A percentile compares a stretch with the other conserved stretches of the same genome.
Evolutionary conservation across 2,888 invertebrate species (phyloP).

Genomic region (Seira sanloemensis): DNA sequence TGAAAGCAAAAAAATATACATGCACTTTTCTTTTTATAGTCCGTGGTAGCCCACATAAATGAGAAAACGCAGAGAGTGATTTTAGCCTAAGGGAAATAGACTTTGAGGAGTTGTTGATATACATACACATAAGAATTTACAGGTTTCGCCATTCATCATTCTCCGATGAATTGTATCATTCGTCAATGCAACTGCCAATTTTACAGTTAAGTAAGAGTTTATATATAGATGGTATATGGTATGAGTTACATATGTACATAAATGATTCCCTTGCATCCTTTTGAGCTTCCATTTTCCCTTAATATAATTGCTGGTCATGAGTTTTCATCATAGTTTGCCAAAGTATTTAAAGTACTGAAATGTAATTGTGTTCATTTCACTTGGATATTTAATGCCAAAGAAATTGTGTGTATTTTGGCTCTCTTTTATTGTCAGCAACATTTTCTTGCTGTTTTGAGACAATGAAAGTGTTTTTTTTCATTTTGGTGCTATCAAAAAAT

Average conservation of each 20-base stretch:
- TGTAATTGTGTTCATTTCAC: not conserved
- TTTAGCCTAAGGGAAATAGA: not conserved
- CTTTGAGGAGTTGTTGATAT: not conserved
- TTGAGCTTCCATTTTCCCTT: not conserved
- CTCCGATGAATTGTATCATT: not conserved
- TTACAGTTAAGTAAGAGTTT: not conserved
- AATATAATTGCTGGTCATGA: slow-evolving; percentile 15
- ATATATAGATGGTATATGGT: not conserved
- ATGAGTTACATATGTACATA: not conserved
- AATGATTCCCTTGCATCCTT: not conserved
- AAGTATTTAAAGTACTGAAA: not conserved
- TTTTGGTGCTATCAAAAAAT: not conserved
- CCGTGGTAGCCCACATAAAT: too few relatives aligned
- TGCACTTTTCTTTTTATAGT: too few relatives aligned
- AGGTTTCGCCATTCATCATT: not conserved
- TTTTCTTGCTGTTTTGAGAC: not conserved
- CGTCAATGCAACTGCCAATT: not conserved
- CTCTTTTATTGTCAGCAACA: not conserved
- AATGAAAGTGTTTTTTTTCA: not conserved
- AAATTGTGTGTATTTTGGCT: not conserved
- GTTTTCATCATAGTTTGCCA: not conserved
- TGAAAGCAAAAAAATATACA: too few relatives aligned
- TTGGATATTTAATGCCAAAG: not conserved
- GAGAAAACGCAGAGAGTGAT: not conserved
- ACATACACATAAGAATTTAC: too few relatives aligned